These are phyloP conservation scores for Amphipyra berbera DNA, from an alignment of 2,888 invertebrate genomes.

Conservation along the genomic window DNA sequence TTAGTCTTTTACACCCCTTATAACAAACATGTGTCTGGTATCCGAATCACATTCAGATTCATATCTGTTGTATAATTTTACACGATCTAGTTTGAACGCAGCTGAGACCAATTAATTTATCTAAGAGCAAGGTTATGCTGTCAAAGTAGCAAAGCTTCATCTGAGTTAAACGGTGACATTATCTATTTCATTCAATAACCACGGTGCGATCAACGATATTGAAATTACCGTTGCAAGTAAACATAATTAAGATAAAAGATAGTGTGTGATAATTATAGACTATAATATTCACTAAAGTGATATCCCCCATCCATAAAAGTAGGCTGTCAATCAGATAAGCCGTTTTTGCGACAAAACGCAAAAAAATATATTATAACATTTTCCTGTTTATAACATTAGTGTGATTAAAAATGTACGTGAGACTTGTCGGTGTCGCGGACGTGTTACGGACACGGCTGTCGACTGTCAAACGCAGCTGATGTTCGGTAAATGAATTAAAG, in stretches of 20 bases:
- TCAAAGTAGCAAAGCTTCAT: too few relatives aligned
- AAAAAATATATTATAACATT: constrained; percentile 2
- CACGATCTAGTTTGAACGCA: too few relatives aligned
- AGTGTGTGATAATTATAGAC: constrained; percentile 19
- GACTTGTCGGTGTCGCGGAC: constrained; percentile 3
- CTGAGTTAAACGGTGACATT: background rate
- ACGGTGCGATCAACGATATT: background rate
- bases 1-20: too few relatives aligned
- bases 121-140: too few relatives aligned
- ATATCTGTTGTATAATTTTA: too few relatives aligned
- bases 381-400: constrained; percentile 4
- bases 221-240: constrained; percentile 30
- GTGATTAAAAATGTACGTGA: constrained; percentile 26
- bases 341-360: constrained; percentile 13
- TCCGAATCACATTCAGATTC: too few relatives aligned
- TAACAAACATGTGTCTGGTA: too few relatives aligned
- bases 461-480: constrained; percentile 13
- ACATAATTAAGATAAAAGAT: constrained; percentile 15
- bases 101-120: too few relatives aligned
- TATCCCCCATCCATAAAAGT: constrained; percentile 14
- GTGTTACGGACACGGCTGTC: constrained; percentile 8
- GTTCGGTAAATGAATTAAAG: constrained; percentile 20
- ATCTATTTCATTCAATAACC: background rate
- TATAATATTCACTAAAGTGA: constrained; percentile 16
- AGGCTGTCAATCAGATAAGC: constrained; percentile 32